Conservation (phyloP, 37 sponge, comb jelly and placozoan species). For the Cliona cf. orientalis region DNA sequence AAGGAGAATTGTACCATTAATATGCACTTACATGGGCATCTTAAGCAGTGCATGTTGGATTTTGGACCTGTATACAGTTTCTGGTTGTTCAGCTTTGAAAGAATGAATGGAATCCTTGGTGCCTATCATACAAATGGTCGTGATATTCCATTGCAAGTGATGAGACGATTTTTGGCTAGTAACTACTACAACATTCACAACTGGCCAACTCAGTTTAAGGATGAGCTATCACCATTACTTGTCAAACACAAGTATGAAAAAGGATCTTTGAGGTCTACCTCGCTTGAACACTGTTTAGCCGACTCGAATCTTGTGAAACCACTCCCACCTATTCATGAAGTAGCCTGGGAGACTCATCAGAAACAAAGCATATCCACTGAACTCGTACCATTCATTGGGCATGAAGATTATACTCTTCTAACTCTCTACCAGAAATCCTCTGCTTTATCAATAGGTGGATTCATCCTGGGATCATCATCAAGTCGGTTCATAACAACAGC, state of each 20-base stretch:
- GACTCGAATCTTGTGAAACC: not conserved
- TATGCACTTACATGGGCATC: conserved; percentile 49
- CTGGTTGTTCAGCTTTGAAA: conserved; percentile 64
- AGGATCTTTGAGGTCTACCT: not conserved
- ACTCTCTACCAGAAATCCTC: not conserved
- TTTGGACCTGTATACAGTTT: conserved; percentile 59
- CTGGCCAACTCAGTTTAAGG: conserved; percentile 11
- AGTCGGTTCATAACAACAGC: not conserved
- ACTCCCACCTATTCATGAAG: not conserved
- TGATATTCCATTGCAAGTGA: conserved; percentile 44
- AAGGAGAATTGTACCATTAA: conserved; percentile 29
- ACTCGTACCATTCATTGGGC: not conserved
- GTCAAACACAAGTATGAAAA: not conserved
- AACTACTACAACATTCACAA: not conserved
- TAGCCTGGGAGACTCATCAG: not conserved
- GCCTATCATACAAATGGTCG: conserved; percentile 57
- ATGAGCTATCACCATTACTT: not conserved
- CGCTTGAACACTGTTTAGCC: conserved; percentile 1
- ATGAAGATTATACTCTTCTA: not conserved
- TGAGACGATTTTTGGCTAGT: conserved; percentile 32
- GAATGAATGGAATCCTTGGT: conserved; percentile 61
- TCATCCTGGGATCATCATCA: not conserved
- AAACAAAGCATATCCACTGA: not conserved
- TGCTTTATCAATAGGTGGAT: not conserved
- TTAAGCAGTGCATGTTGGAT: conserved; percentile 33